phyloP scores from a whole-genome alignment of 1,140 invertebrate genomes.

The Gryllus bimaculatus region DNA sequence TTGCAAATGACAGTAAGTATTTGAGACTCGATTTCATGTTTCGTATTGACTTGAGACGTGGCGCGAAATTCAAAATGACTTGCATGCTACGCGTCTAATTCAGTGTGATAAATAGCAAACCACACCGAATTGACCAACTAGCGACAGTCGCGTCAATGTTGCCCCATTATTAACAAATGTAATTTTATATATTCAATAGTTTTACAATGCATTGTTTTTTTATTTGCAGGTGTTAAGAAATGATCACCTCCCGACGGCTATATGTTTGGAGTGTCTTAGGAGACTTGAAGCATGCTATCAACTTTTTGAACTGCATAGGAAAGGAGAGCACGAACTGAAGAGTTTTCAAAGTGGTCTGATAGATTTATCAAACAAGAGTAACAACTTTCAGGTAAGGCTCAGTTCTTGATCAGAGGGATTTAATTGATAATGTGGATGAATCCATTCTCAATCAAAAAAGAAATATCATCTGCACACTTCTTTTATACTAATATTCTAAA shows the following conservation, averaged over 20 bases:
- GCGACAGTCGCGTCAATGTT: too few species aligned
- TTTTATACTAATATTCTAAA: too few species aligned
- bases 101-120: too few species aligned
- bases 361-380: background rate
- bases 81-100: background rate
- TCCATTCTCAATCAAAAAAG: too few species aligned
- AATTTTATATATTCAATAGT: too few species aligned
- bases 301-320: background rate
- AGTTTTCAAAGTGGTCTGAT: background rate
- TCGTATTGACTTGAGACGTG: background rate
- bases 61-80: background rate
- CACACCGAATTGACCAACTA: too few species aligned
- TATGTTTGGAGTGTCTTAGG: slow-evolving; percentile 5
- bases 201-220: background rate
- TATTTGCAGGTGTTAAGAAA: background rate
- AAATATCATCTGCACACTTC: too few species aligned
- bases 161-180: too few species aligned
- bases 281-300: slow-evolving; percentile 12
- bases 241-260: background rate
- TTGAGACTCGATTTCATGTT: background rate
- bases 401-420: too few species aligned
- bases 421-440: too few species aligned
- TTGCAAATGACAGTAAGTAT: slow-evolving; percentile 13
- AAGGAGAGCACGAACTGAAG: background rate
- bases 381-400: background rate